Percentiles rank a stretch among this genome's conserved stretches.
These are phyloP conservation scores for Agrypnia vestita DNA, from an alignment of 1,140 invertebrate genomes.

Conservation along the genomic window DNA sequence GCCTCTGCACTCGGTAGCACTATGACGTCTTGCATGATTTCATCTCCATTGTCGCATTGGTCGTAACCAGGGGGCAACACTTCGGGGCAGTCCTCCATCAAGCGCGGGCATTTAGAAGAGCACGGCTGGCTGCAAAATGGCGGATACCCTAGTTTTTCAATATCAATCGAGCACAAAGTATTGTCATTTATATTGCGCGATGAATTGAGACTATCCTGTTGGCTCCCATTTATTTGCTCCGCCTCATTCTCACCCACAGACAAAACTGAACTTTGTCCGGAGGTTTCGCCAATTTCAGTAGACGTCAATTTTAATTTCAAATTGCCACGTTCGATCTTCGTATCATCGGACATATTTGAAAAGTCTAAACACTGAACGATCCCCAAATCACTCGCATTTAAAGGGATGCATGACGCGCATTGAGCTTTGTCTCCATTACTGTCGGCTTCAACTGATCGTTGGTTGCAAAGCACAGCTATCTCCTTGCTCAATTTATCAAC, in stretches of 20 bases:
- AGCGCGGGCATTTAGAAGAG: conserved; percentile 58
- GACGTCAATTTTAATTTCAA: conserved; percentile 34
- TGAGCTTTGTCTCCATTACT: not conserved
- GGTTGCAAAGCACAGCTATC: not conserved
- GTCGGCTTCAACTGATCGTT: not conserved
- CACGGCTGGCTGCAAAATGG: conserved; percentile 53
- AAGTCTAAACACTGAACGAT: conserved; percentile 29
- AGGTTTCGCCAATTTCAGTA: not conserved
- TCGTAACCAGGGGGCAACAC: conserved; percentile 61
- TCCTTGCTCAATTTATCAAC: conserved; percentile 39
- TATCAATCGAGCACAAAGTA: conserved; percentile 61
- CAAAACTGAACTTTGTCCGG: not conserved
- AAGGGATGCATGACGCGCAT: not conserved
- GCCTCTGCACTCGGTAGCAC: conserved; percentile 71
- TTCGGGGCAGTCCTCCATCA: conserved; percentile 59
- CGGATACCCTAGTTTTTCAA: conserved; percentile 62
- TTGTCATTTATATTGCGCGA: not conserved
- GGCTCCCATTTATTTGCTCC: too few species aligned
- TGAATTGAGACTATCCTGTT: too few species aligned
- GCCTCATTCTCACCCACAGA: too few species aligned
- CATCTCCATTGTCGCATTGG: conserved; percentile 58
- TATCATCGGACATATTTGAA: conserved; percentile 37
- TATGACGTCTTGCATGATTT: conserved; percentile 67
- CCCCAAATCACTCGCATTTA: not conserved
- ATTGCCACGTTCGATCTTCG: conserved; percentile 59